Evolutionary conservation across 2,113 vertebrate genomes (phyloP).

Genomic region (Anarhynchus alexandrinus): DNA sequence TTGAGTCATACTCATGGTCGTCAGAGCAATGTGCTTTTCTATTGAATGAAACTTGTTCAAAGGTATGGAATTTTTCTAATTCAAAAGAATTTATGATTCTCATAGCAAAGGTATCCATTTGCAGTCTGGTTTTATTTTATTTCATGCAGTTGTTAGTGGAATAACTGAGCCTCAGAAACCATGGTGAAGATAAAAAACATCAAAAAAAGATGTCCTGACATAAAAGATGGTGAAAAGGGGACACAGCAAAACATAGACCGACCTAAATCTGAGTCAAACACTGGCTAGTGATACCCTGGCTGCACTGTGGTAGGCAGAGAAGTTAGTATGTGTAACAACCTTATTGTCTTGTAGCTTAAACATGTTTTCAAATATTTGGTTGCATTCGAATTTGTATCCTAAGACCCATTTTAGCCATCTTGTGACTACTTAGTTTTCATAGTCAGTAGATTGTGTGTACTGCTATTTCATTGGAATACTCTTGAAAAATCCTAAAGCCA

Average conservation of each 20-base stretch:
- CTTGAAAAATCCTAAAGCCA: background rate
- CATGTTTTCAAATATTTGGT: background rate
- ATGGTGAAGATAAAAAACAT: background rate
- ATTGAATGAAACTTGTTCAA: background rate
- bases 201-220: background rate
- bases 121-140: background rate
- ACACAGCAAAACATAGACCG: background rate
- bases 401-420: fast-evolving
- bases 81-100: background rate
- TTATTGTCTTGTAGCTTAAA: background rate
- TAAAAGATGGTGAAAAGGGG: background rate
- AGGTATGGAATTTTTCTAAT: background rate
- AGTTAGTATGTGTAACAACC: background rate
- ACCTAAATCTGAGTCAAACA: background rate
- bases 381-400: background rate
- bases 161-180: background rate
- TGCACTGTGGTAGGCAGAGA: background rate
- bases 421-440: background rate
- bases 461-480: background rate
- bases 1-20: background rate
- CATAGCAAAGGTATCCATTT: background rate
- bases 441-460: background rate
- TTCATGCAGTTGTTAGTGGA: background rate
- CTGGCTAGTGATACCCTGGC: background rate
- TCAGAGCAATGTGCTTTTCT: background rate